Percentiles rank a stretch among this genome's conserved stretches.
Evolutionary conservation across 2,888 invertebrate species (phyloP).

Genomic region (Chymomyza caudatula): DNA sequence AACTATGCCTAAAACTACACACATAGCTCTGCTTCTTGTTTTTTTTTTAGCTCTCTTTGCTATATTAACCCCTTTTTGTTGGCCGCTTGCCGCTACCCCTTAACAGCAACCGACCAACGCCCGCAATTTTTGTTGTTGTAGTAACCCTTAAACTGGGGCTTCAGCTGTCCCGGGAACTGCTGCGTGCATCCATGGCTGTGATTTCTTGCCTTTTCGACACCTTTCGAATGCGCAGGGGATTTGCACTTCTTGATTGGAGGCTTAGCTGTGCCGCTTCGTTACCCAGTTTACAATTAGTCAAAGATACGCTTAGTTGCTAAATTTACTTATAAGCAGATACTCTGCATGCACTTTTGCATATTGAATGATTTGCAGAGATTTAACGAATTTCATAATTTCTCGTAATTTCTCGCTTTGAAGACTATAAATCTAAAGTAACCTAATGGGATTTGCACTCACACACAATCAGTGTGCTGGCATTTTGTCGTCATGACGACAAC

Average conservation of each 20-base stretch:
- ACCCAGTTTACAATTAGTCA: neutral
- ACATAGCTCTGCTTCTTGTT: too few relatives aligned
- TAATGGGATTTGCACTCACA: slow-evolving; percentile 55
- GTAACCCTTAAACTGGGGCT: neutral
- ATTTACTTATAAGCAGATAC: slow-evolving; percentile 37
- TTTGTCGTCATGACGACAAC: slow-evolving; percentile 16
- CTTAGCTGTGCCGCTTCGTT: neutral
- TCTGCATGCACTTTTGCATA: slow-evolving; percentile 11
- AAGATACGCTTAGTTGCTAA: slow-evolving; percentile 28
- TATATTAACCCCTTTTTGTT: too few relatives aligned
- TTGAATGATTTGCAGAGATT: neutral
- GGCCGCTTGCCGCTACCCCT: too few relatives aligned
- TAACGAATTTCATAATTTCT: neutral
- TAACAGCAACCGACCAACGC: too few relatives aligned
- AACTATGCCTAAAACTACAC: too few relatives aligned
- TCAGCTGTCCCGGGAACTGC: neutral
- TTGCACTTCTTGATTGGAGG: slow-evolving; percentile 19
- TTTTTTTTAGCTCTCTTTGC: too few relatives aligned
- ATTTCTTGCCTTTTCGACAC: slow-evolving; percentile 37
- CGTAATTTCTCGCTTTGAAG: too few relatives aligned
- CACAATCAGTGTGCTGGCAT: slow-evolving; percentile 34
- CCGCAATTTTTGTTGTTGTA: too few relatives aligned
- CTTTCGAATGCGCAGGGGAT: slow-evolving; percentile 12
- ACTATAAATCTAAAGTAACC: slow-evolving; percentile 57
- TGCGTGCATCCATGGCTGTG: neutral